These are phyloP conservation scores for Octomys mimax DNA, from an alignment of 2,797 vertebrate genomes.

Conservation along the genomic window DNA sequence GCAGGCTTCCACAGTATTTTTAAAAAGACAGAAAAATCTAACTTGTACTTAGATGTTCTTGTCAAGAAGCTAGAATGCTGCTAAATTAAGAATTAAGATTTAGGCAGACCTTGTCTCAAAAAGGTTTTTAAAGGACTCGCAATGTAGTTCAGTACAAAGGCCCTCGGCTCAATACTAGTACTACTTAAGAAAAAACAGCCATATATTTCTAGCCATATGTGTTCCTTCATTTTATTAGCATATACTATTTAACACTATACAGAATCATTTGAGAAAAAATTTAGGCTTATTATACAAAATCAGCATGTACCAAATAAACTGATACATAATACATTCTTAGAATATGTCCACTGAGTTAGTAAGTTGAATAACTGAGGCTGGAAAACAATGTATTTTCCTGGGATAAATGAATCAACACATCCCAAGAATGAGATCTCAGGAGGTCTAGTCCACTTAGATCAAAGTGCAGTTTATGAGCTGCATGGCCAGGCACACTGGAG, in stretches of 20 bases:
- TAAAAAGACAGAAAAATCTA: conserved; percentile 2
- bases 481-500: rapidly evolving
- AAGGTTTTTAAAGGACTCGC: neutral
- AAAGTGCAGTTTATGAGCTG: no score
- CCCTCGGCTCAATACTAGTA: neutral
- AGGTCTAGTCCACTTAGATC: neutral
- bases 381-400: neutral
- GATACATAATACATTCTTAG: neutral
- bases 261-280: neutral
- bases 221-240: conserved; percentile 2
- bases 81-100: neutral
- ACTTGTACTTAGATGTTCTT: neutral
- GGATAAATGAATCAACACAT: neutral
- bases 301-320: neutral
- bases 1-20: neutral
- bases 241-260: neutral
- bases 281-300: neutral
- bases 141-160: neutral
- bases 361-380: neutral
- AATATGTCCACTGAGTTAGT: neutral
- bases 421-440: neutral
- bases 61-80: neutral
- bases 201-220: neutral
- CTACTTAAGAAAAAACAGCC: neutral
- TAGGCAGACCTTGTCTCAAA: neutral